Percentiles rank a stretch among this genome's conserved stretches.
Evolutionary conservation across 2,113 vertebrate genomes (phyloP).

Genomic region (Crypturellus undulatus): DNA sequence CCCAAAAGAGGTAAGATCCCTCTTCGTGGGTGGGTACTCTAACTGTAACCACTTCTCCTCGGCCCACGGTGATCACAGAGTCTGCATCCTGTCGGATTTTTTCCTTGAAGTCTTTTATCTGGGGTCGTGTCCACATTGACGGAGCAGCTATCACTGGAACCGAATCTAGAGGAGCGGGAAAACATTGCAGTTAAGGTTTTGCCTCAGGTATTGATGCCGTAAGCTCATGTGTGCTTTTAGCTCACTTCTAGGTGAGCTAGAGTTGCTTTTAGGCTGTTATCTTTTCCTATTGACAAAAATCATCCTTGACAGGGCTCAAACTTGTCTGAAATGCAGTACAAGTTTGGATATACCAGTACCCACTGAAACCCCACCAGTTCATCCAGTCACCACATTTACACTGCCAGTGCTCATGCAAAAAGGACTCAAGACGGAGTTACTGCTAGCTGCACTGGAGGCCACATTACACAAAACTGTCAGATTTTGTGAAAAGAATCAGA

Average conservation of each 20-base stretch:
- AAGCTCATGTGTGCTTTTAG: background rate
- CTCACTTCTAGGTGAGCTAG: too few relatives aligned
- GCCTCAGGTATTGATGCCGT: background rate
- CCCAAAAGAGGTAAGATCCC: conserved; percentile 98
- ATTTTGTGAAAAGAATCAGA: background rate
- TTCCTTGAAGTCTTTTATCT: conserved; percentile 99
- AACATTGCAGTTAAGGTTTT: background rate
- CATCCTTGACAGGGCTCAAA: background rate
- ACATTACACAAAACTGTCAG: background rate
- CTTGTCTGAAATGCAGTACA: background rate
- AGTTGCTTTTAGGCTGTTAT: background rate
- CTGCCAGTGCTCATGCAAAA: background rate
- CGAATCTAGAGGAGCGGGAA: conserved; percentile 76
- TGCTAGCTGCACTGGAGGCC: background rate
- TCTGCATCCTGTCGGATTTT: conserved; percentile 98
- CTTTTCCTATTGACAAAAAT: background rate
- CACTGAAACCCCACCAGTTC: background rate
- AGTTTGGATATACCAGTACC: background rate
- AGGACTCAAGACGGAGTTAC: background rate
- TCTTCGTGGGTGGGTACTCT: conserved; percentile 97
- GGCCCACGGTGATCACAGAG: conserved; percentile 96
- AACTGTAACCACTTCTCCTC: conserved; percentile 98
- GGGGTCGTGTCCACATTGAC: conserved; percentile 99
- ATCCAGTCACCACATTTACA: background rate
- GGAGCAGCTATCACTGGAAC: conserved; percentile 94